phyloP scores from a whole-genome alignment of 2,113 vertebrate species.

The Vombatus ursinus region DNA sequence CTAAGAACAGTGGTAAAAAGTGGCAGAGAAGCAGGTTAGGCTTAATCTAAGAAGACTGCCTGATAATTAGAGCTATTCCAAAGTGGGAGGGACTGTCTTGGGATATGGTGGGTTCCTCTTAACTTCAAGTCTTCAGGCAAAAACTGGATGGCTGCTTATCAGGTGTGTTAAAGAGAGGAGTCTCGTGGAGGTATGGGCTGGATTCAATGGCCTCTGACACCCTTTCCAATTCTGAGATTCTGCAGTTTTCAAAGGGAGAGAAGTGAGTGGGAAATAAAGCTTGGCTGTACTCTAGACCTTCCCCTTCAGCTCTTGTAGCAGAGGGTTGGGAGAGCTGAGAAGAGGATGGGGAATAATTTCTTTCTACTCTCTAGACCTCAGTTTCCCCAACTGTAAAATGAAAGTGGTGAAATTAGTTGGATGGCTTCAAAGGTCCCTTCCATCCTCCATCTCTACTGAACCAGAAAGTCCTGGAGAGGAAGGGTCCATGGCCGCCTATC shows the following conservation, averaged over 20 bases:
- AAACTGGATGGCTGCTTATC: background rate
- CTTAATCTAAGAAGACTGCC: background rate
- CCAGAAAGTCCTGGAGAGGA: too few relatives aligned
- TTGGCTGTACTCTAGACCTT: background rate
- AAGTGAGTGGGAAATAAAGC: background rate
- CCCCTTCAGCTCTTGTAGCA: background rate
- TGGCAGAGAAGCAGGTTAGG: background rate
- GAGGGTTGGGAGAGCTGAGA: background rate
- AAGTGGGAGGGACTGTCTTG: background rate
- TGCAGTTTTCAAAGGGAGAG: background rate
- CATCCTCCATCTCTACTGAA: too few relatives aligned
- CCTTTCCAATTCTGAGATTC: background rate
- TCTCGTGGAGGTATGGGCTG: background rate
- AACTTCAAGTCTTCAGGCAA: background rate
- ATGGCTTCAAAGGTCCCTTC: too few relatives aligned
- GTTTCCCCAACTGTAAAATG: background rate
- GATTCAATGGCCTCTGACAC: background rate
- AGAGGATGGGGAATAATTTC: background rate
- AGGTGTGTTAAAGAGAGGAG: background rate
- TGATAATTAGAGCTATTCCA: background rate
- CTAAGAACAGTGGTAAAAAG: background rate
- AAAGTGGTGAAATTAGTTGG: too few relatives aligned
- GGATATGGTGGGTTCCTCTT: background rate
- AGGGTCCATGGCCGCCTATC: too few relatives aligned
- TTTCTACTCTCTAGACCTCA: background rate